These are phyloP conservation scores for Neelides folsomi DNA, from an alignment of 2,888 invertebrate species.

Conservation along the genomic window DNA sequence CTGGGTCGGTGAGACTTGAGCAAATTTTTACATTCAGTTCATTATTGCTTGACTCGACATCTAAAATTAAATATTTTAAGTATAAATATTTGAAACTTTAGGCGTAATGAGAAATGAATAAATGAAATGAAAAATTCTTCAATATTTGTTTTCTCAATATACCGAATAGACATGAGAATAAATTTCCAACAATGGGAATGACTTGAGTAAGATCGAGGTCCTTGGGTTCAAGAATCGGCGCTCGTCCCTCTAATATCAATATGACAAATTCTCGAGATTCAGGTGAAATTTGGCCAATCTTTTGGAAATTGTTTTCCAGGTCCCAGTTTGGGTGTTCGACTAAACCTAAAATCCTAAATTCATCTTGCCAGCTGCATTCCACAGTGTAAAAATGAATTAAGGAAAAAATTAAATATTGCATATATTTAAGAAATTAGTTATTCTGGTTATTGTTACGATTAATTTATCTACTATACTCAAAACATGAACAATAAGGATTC, in stretches of 20 bases:
- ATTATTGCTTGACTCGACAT: conserved; percentile 35
- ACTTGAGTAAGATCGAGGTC: conserved; percentile 69
- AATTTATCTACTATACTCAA: too few species aligned
- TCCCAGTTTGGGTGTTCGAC: conserved; percentile 43
- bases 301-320: not conserved
- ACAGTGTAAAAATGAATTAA: conserved; percentile 17
- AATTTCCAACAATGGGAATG: conserved; percentile 63
- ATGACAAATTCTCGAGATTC: conserved; percentile 28
- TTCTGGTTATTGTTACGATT: too few species aligned
- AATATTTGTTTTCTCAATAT: conserved; percentile 35
- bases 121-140: too few species aligned
- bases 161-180: conserved; percentile 58
- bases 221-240: conserved; percentile 21
- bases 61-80: too few species aligned
- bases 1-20: conserved; percentile 41
- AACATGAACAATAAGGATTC: too few species aligned
- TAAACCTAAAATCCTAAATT: conserved; percentile 46
- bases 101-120: too few species aligned
- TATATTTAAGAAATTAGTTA: not conserved
- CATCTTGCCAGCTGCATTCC: conserved; percentile 34
- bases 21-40: conserved; percentile 46
- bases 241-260: conserved; percentile 25
- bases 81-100: too few species aligned
- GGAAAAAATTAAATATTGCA: conserved; percentile 13
- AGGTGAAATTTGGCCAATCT: conserved; percentile 17